A percentile compares a stretch with the other conserved stretches of the same genome.
Conservation (phyloP, 2,888 invertebrate genomes). For the Omphaloscelis lunosa region DNA sequence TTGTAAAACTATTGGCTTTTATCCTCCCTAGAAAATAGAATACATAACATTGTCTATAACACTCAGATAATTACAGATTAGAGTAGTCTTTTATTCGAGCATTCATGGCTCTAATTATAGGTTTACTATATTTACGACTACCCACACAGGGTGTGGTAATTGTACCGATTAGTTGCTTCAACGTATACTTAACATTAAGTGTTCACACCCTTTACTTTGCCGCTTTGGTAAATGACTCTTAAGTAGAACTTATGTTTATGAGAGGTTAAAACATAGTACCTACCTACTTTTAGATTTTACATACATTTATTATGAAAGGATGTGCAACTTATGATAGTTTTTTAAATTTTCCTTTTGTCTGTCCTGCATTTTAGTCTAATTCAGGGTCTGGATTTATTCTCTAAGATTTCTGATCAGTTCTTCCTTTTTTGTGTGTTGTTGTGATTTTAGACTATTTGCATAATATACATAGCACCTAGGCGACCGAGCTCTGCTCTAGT, state of each 20-base stretch:
- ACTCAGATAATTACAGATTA: conserved; percentile 4
- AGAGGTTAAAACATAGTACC: not conserved
- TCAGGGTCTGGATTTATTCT: too few relatives aligned
- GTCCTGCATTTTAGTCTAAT: not conserved
- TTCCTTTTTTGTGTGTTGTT: not conserved
- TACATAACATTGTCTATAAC: not conserved
- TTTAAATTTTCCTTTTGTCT: too few relatives aligned
- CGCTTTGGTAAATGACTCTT: conserved; percentile 33
- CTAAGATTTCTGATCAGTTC: not conserved
- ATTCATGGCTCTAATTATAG: conserved; percentile 30
- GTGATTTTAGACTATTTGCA: not conserved
- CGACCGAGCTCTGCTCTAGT: too few relatives aligned
- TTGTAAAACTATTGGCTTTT: too few relatives aligned
- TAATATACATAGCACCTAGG: too few relatives aligned
- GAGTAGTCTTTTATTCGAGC: conserved; percentile 13
- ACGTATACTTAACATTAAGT: conserved; percentile 33
- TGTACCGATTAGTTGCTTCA: conserved; percentile 39
- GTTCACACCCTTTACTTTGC: conserved; percentile 24
- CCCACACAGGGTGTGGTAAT: conserved; percentile 49
- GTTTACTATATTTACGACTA: conserved; percentile 38
- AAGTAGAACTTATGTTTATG: conserved; percentile 19
- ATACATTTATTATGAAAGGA: too few relatives aligned
- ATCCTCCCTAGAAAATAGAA: not conserved
- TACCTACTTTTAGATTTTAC: not conserved
- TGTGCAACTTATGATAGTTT: not conserved